Base-by-base conservation (phyloP, 1,140 invertebrate species). In the Pseudomyrmex pallidus region DNA sequence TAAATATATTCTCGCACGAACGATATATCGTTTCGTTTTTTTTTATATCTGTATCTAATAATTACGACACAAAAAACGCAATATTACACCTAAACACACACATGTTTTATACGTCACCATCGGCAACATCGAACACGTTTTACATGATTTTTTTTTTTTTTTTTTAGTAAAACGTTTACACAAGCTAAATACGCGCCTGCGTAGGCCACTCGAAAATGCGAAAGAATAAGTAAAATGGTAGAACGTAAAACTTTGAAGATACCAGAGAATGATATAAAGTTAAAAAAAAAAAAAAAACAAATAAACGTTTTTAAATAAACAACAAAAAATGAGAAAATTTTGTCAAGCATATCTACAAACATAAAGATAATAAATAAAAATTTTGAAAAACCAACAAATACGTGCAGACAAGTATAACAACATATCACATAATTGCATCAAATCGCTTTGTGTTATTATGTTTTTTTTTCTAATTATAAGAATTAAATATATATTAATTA, bases 151-250 rank as follows among this genome's bases (percentile, higher is more conserved):
- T 61, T 63, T 63, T 82, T 82, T 74, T 44, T 77, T 83, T 83
- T 82, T 10, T 82, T 85, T 74, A 90, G 84, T 85, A 35, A 76
- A 82, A 67, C 73, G 54, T 77, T 54, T 66, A 66, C 15, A 66
- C 15, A 78, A 25, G 56, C 48, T 2, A 25, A 80, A n/a, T n/a
- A 63, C 44, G 68, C 15, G 44, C 44, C 52, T 68, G 35, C 44
- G 50, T 61, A 80, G 20, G 66, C 66, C 54, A 70, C 46, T 78
- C 13, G 44, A 89, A 84, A 89, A 87, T 85, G 67, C 73, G 61
- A 73, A 85, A 80, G 62, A 77, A 83, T 57, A 62, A 44, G 12
- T 2, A 73, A 20, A 44, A 52, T 12, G 52, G 61, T 5, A 76
- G 20, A 67, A 13, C 59, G 17, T 15, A 35, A 35, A 62, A 20